Evolutionary conservation across 2,888 invertebrate species (phyloP), one percentile per base, ranked within the genome.

Genomic region (Selenia dentaria): DNA sequence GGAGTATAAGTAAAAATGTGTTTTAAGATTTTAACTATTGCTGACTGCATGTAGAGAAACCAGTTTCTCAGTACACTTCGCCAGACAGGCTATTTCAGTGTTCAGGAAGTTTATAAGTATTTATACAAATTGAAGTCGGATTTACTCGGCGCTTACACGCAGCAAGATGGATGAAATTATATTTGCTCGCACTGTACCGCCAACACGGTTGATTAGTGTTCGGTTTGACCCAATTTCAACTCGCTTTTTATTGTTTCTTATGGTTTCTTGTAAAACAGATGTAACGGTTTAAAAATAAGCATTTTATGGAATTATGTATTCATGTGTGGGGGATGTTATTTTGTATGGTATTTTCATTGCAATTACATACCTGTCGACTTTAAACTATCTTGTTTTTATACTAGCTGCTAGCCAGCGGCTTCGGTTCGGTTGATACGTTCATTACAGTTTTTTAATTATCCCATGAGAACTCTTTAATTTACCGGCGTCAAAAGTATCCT

Each of bases 51-150:
- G n/a, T n/a, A n/a, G n/a, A 20, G 31, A 34, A 37, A 26, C 26
- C 24, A 25, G 27, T 34, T 33, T 8, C 22, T 22, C 22, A 8
- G 22, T 14, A 13, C 34, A 24, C 13, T 25, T 48, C 47, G 39
- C 43, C 57, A 57, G 54, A 59, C 52, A 46, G 49, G 49, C 57
- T 59, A 56, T 59, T 57, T 59, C 47, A 40, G 49, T 33, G 14
- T 41, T 26, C 48, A 61, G 59, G 62, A 64, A 62, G 58, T 54
- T 54, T 56, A 38, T 51, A 52, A 42, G 58, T 66, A 60, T 58
- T 64, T 65, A 57, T 55, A 57, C 57, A 44, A 52, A 50, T 41
- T 22, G 16, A 42, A 28, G 37, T 41, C 37, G 37, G 41, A 37
- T 34, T 42, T 42, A 42, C 37, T n/a, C 32, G 27, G 31, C 33